Evolutionary conservation across 1,140 invertebrate species (phyloP), one percentile per base, ranked within the genome.

Genomic region (Caenorhabditis inopinata): DNA sequence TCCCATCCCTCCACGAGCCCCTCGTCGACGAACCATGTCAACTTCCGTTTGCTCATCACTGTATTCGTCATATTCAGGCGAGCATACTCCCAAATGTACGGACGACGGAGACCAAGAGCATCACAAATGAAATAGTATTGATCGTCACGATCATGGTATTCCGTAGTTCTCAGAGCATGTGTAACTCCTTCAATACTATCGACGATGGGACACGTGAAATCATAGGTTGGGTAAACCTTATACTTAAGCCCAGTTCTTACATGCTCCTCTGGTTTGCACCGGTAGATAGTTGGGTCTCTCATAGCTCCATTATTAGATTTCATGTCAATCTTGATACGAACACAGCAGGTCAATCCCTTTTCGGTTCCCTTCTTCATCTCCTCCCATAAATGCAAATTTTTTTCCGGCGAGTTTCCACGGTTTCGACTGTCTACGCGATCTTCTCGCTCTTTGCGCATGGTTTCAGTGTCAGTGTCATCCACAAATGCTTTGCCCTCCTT

Each of bases 161-260:
- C 97, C 88, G 96, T 98, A 0, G 97, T 99, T 80, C 97, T 91
- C 45, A 99, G 90, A 4, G 96, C 95, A 89, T 99, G 97, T 0
- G 97, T 99, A 6, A 99, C 96, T 78, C 93, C 93, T 91, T 99
- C 97, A 58, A 98, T 91, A 62, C 94, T 93, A 90, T 99, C 97
- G 2, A 99, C 96, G 87, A 99, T 97, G 3, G 97, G 97, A 90
- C 97, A 99, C 1, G 97, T 96, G 91, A 99, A 99, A 90, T 99
- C 97, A 87, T 99, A 99, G 0, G 97, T 99, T 29, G 97, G 97
- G 90, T 99, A 99, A 3, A 97, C 96, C 95, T 97, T 98, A 90
- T 98, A 99, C 91, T 97, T 96, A 27, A 91, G 92, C 76, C 95
- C 95, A 49, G 96, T 98, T 38, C 93, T 90, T 1, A 96, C 93